phyloP scores from a whole-genome alignment of 1,140 invertebrate species.

The Atta cephalotes region DNA sequence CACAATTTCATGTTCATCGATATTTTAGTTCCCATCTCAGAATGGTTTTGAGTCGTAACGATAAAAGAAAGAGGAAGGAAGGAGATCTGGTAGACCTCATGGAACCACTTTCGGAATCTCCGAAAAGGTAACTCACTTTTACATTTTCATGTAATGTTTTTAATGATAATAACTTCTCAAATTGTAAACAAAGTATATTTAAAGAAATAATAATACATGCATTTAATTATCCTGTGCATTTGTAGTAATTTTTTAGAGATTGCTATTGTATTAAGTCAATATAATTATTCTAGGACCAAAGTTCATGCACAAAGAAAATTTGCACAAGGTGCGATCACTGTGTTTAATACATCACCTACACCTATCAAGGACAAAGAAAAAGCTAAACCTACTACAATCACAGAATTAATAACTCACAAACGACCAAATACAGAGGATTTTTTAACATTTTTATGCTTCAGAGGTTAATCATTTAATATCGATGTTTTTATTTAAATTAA shows the following conservation, averaged over 20 bases:
- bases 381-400: conserved; percentile 84
- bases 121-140: conserved; percentile 85
- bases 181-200: not conserved
- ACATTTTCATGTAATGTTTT: not conserved
- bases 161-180: not conserved
- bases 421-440: conserved; percentile 96
- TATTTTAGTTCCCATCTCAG: conserved; percentile 60
- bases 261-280: not conserved
- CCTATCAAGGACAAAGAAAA: conserved; percentile 88
- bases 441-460: conserved; percentile 94
- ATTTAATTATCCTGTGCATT: not conserved
- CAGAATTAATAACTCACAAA: conserved; percentile 89
- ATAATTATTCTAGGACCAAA: conserved; percentile 88
- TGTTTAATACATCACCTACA: conserved; percentile 83
- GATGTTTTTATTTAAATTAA: conserved; percentile 27
- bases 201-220: not conserved
- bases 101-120: conserved; percentile 84
- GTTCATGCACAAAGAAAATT: conserved; percentile 97
- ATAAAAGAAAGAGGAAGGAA: conserved; percentile 84
- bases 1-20: not conserved
- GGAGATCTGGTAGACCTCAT: conserved; percentile 85
- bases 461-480: conserved; percentile 87
- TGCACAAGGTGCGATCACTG: conserved; percentile 91
- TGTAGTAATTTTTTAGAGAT: not conserved
- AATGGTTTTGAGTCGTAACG: conserved; percentile 85